phyloP scores from a whole-genome alignment of 2,888 invertebrate genomes.

The Netelia fuscicornis region DNA sequence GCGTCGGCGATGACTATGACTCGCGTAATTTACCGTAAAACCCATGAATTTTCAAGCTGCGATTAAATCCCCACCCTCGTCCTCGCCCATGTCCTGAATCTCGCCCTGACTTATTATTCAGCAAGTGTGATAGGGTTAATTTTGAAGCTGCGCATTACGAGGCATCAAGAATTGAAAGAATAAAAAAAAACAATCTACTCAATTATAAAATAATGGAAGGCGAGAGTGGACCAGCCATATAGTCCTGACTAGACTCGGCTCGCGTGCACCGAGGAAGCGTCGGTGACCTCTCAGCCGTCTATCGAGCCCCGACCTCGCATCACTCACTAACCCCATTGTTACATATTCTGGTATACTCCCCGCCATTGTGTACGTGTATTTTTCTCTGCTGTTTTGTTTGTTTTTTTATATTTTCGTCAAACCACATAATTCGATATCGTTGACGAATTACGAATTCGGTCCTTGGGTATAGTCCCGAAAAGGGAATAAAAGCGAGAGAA shows the following conservation, averaged over 20 bases:
- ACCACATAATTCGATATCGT: slow-evolving; percentile 53
- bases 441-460: neutral
- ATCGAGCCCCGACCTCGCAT: slow-evolving; percentile 42
- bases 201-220: slow-evolving; percentile 51
- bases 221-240: neutral
- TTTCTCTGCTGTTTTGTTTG: slow-evolving; percentile 32
- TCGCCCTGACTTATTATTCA: slow-evolving; percentile 44
- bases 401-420: slow-evolving; percentile 11
- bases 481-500: slow-evolving; percentile 28
- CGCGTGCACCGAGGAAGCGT: slow-evolving; percentile 23
- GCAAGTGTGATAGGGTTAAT: slow-evolving; percentile 44
- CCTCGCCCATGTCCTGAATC: no score
- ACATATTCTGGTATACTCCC: slow-evolving; percentile 42
- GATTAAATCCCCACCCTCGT: slow-evolving; percentile 30
- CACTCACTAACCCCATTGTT: slow-evolving; percentile 59
- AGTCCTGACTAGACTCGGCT: neutral
- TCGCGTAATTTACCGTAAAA: slow-evolving; percentile 10
- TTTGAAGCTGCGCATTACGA: slow-evolving; percentile 29
- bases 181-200: slow-evolving; percentile 44
- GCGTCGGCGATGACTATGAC: slow-evolving; percentile 18
- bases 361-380: slow-evolving; percentile 7
- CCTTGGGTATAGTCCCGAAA: neutral
- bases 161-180: slow-evolving; percentile 5
- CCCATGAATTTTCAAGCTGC: slow-evolving; percentile 47
- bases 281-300: slow-evolving; percentile 15